Evolutionary conservation across 2,888 invertebrate species (phyloP).

Genomic region (Catocala sponsa): DNA sequence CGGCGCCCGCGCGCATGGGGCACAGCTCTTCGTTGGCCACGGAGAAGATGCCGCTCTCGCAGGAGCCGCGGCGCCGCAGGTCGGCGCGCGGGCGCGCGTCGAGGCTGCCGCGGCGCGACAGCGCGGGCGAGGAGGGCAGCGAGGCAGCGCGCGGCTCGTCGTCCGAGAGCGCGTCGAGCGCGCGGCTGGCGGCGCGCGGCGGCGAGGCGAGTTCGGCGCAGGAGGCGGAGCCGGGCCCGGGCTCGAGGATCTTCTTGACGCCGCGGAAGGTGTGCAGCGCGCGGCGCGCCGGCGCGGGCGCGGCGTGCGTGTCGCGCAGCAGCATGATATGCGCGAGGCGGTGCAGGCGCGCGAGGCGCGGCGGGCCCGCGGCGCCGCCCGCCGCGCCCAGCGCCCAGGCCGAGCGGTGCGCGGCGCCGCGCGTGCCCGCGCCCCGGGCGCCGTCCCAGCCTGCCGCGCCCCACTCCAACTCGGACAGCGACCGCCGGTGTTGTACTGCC

Average conservation of each 20-base stretch:
- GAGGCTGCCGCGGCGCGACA: constrained; percentile 62
- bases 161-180: constrained; percentile 49
- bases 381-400: constrained; percentile 62
- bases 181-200: constrained; percentile 61
- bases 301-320: constrained; percentile 94
- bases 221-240: constrained; percentile 90
- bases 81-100: constrained; percentile 58
- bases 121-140: constrained; percentile 76
- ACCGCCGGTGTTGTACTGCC: constrained; percentile 91
- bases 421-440: constrained; percentile 54
- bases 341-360: constrained; percentile 85
- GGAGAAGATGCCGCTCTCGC: constrained; percentile 96
- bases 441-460: constrained; percentile 81
- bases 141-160: constrained; percentile 71
- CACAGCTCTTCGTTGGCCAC: constrained; percentile 94
- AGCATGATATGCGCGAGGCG: constrained; percentile 96
- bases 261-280: constrained; percentile 93
- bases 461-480: constrained; percentile 91
- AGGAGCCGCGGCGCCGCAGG: constrained; percentile 90
- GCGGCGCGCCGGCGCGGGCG: constrained; percentile 89
- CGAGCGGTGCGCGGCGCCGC: constrained; percentile 56
- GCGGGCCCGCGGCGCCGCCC: constrained; percentile 69
- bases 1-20: constrained; percentile 67
- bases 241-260: constrained; percentile 94
- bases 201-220: constrained; percentile 93